Base-by-base conservation (phyloP, 2,888 invertebrate species). In the Poecilobothrus nobilitatus region DNA sequence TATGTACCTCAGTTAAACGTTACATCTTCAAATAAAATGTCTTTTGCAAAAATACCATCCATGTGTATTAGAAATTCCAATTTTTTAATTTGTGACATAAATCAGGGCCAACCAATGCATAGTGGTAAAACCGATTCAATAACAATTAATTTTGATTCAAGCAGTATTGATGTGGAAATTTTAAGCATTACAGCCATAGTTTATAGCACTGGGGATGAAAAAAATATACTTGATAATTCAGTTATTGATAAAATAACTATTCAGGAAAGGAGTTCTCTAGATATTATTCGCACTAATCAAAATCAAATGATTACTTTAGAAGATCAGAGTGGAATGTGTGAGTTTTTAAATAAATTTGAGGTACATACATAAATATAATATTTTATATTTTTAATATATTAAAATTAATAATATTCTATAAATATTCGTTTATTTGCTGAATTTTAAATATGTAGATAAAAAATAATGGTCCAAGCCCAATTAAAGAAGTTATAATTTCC, bases 391-490 rank as follows among this genome's bases (percentile, higher is more conserved):
- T n/a, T n/a, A n/a, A n/a, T n/a, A n/a, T n/a, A n/a, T n/a, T n/a
- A n/a, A n/a, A n/a, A n/a, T n/a, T 27, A 27, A 27, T 27, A 27
- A 27, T 27, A 27, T 27, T 27, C 27, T 27, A 27, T 27, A 27
- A 27, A 27, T 27, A 27, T 27, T 27, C n/a, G n/a, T n/a, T 27
- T 27, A 4, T 27, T 27, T 27, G 2, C 27, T 27, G 27, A 27
- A 27, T 27, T 27, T 27, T 27, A 27, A 27, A 27, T 27, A 37
- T 44, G 41, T 53, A 77, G 76, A 78, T 82, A 67, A 78, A 77
- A 70, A 82, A 82, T 69, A 78, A 78, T 67, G 82, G 82, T 0
- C 82, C 82, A 37, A 82, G 82, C 73, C 77, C 72, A 10, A 76
- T 82, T 15, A 77, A 78, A 27, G 76, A 75, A 12, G 71, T 81